These are phyloP conservation scores for Malacoctenus gilli DNA, from an alignment of 2,797 vertebrate genomes.

Conservation along the genomic window DNA sequence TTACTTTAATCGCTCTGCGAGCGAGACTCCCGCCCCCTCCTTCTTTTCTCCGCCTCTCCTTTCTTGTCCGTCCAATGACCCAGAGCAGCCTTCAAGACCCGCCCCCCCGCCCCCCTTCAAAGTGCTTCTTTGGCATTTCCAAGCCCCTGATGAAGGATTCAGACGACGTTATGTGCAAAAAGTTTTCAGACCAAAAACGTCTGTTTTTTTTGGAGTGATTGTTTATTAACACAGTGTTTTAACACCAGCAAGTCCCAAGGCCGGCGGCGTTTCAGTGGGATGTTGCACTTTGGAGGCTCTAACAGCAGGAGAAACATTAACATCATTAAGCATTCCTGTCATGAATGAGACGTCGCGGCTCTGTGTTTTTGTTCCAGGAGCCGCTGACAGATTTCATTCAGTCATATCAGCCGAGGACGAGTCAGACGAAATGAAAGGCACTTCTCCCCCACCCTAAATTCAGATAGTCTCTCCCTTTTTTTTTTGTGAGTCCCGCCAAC, in stretches of 20 bases:
- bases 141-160: too few species aligned
- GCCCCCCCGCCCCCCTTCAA: constrained; percentile 61
- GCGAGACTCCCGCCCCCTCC: constrained; percentile 50
- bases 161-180: background rate
- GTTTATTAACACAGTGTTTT: constrained; percentile 32
- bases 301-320: constrained; percentile 6
- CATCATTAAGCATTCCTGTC: constrained; percentile 28
- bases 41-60: constrained; percentile 29
- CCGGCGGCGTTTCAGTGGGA: constrained; percentile 6
- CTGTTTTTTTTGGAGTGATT: constrained; percentile 24
- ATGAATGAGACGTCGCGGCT: constrained; percentile 18
- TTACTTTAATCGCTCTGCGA: constrained; percentile 68
- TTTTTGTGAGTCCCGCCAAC: constrained; percentile 34
- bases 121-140: constrained; percentile 41
- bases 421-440: constrained; percentile 33
- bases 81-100: constrained; percentile 70
- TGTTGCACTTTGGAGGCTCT: constrained; percentile 29
- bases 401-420: constrained; percentile 38
- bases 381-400: constrained; percentile 43
- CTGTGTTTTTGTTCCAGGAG: constrained; percentile 31
- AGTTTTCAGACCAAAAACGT: constrained; percentile 9
- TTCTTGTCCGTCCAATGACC: constrained; percentile 69
- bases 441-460: constrained; percentile 37
- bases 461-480: constrained; percentile 24
- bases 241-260: constrained; percentile 40